Evolutionary conservation across 2,888 invertebrate species (phyloP).

Genomic region (Hemicrepidius hirtus): DNA sequence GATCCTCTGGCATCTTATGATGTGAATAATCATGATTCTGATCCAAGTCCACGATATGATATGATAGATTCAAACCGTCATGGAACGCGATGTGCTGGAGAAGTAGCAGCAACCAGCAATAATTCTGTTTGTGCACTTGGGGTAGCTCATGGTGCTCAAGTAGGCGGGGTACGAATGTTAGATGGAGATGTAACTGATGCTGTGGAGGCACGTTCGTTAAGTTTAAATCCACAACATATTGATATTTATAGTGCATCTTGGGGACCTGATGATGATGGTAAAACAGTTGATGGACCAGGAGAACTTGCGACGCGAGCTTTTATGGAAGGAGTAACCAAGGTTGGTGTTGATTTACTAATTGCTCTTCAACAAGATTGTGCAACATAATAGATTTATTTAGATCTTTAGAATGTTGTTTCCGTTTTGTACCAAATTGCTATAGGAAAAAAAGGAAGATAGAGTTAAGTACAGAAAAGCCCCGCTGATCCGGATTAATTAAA

Average conservation of each 20-base stretch:
- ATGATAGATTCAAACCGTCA: conserved; percentile 97
- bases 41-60: conserved; percentile 98
- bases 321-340: conserved; percentile 95
- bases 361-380: too few species aligned
- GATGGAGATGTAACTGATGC: conserved; percentile 99
- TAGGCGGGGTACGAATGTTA: conserved; percentile 95
- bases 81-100: conserved; percentile 96
- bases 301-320: conserved; percentile 96
- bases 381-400: too few species aligned
- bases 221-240: conserved; percentile 96
- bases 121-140: conserved; percentile 97
- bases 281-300: conserved; percentile 98
- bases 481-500: too few species aligned
- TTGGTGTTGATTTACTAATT: conserved; percentile 66
- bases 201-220: conserved; percentile 96
- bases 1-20: conserved; percentile 97
- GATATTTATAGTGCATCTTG: conserved; percentile 99
- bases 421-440: too few species aligned
- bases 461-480: too few species aligned
- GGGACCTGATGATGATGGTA: conserved; percentile 99
- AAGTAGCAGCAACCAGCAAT: conserved; percentile 97
- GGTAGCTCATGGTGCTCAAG: conserved; percentile 95
- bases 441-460: too few species aligned
- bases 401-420: too few species aligned
- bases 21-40: conserved; percentile 96